These are phyloP conservation scores for Orchestes rusci DNA, from an alignment of 2,888 invertebrate genomes.

Conservation along the genomic window DNA sequence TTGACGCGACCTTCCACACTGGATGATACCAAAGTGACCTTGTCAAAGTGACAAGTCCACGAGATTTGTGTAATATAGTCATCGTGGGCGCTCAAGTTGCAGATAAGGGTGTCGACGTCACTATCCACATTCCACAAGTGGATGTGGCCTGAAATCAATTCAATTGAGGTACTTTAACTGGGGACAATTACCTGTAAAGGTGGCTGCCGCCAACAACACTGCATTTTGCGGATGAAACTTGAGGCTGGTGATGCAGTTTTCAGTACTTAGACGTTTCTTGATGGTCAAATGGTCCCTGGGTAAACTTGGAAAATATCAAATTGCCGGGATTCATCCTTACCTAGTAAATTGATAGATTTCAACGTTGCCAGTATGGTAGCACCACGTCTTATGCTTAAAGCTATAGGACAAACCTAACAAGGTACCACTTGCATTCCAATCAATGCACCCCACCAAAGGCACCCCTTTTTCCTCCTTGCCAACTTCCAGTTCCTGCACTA, in stretches of 20 bases:
- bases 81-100: conserved; percentile 34
- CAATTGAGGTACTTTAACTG: too few species aligned
- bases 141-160: conserved; percentile 31
- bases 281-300: too few species aligned
- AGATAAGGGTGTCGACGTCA: conserved; percentile 33
- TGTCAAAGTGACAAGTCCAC: conserved; percentile 38
- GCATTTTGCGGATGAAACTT: conserved; percentile 47
- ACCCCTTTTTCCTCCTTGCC: conserved; percentile 9
- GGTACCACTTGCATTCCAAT: conserved; percentile 43
- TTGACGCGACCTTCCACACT: conserved; percentile 38
- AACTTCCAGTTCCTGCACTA: conserved; percentile 35
- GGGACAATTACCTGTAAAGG: conserved; percentile 40
- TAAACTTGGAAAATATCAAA: too few species aligned
- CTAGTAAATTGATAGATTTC: conserved; percentile 37
- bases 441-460: conserved; percentile 31
- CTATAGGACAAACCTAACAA: conserved; percentile 38
- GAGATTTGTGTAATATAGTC: conserved; percentile 38
- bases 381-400: conserved; percentile 41
- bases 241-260: conserved; percentile 44
- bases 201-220: conserved; percentile 46
- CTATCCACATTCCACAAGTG: conserved; percentile 39
- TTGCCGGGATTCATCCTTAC: too few species aligned
- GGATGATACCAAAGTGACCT: conserved; percentile 35
- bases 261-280: conserved; percentile 34
- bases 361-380: conserved; percentile 40